Evolutionary conservation across 2,797 vertebrate genomes (phyloP), one percentile per base, ranked within the genome.

Genomic region (Lepilemur septentrionalis): DNA sequence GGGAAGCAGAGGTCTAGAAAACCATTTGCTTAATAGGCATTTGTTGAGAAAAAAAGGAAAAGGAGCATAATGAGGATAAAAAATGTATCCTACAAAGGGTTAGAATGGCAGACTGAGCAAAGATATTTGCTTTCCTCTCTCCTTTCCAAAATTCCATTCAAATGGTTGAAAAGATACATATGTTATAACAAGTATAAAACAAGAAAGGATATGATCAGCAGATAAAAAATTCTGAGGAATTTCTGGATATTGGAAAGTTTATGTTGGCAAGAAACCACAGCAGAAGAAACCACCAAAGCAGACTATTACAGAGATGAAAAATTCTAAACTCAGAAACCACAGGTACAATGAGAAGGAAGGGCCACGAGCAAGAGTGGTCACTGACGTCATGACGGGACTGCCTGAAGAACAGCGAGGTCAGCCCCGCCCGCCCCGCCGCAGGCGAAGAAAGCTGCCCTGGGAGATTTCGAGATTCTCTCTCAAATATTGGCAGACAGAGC

Each of bases 241-340:
- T 94, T 97, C 78, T 92, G 50, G 81, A 55, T 89, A 89, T 65
- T 59, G 89, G 46, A 81, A 89, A 81, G 76, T 82, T 94, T 87
- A 48, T 13, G 84, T 32, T 97, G 90, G 92, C 61, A 90, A 93
- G 63, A 93, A 82, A 81, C 43, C 28, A 79, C 32, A 65, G 70
- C n/a, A 78, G 78, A 91, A 72, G 46, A 83, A 87, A 67, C n/a
- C 35, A 81, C 76, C 38, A 61, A 84, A 93, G 73, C 17, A 35
- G 50, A 72, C 17, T n/a, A 48, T 23, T 67, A 61, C 22, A 89
- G 78, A 82, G 83, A 67, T 35, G 73, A 25, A 65, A 94, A 57
- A 69, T 41, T 43, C 61, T 73, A 61, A 92, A 92, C 80, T 86
- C 89, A 72, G 93, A 80, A 89, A 91, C 9, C 25, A 63, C 43